A percentile compares a stretch with the other conserved stretches of the same genome.
phyloP scores from a whole-genome alignment of 2,888 invertebrate genomes.

The Troglohyphantes excavatus region DNA sequence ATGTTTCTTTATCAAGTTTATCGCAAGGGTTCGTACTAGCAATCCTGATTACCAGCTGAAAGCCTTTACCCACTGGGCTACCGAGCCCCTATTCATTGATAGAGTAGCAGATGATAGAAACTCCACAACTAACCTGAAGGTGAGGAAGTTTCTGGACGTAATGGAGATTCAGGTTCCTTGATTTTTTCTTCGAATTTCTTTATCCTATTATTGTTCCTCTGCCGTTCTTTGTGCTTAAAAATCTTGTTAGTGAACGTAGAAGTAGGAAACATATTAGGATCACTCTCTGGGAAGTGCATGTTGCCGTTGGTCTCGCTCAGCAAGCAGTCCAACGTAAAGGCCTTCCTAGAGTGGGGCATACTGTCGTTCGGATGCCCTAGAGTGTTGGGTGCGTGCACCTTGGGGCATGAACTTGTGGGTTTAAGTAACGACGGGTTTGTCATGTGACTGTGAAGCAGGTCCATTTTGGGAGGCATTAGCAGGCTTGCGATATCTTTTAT shows the following conservation, averaged over 20 bases:
- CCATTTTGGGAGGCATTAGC: conserved; percentile 69
- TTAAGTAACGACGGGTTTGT: conserved; percentile 71
- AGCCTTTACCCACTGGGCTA: too few species aligned
- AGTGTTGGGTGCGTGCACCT: conserved; percentile 67
- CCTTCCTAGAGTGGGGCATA: conserved; percentile 65
- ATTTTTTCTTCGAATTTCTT: conserved; percentile 72
- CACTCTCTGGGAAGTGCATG: conserved; percentile 56
- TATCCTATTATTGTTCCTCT: conserved; percentile 44
- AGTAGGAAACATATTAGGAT: conserved; percentile 52
- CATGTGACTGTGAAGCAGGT: conserved; percentile 51
- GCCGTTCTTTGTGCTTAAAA: conserved; percentile 57
- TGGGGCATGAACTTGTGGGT: conserved; percentile 50
- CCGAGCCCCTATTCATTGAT: too few species aligned
- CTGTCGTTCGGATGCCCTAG: conserved; percentile 61
- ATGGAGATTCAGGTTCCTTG: conserved; percentile 67
- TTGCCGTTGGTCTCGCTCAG: conserved; percentile 74
- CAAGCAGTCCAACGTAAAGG: conserved; percentile 71
- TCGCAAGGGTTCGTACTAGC: too few species aligned
- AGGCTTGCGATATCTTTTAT: conserved; percentile 71
- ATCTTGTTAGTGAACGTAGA: conserved; percentile 40
- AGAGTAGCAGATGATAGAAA: too few species aligned
- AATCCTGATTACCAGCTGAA: too few species aligned
- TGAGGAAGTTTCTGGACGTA: conserved; percentile 69
- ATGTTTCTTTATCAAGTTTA: too few species aligned
- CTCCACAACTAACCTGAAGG: conserved; percentile 62